Percentiles rank a stretch among this genome's conserved stretches.
These are phyloP conservation scores for Microcaecilia unicolor DNA, from an alignment of 2,797 vertebrate genomes.

Conservation along the genomic window DNA sequence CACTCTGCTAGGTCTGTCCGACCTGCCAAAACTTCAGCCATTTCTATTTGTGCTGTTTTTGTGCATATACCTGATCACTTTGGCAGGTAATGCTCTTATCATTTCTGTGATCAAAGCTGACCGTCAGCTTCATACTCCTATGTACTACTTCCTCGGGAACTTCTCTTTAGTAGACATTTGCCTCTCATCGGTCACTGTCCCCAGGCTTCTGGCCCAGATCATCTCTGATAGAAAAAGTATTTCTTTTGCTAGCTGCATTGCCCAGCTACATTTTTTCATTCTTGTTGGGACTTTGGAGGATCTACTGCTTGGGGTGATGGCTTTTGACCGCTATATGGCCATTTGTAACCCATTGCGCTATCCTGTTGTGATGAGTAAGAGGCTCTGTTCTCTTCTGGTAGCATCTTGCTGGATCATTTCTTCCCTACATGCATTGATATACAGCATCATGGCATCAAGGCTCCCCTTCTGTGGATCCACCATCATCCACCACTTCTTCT, in stretches of 20 bases:
- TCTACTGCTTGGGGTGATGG: conserved; percentile 1
- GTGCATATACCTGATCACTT: background rate
- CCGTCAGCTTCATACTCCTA: background rate
- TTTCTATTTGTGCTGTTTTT: background rate
- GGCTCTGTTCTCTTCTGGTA: background rate
- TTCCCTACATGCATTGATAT: background rate
- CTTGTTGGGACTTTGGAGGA: background rate
- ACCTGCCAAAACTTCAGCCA: background rate
- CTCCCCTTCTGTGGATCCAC: background rate
- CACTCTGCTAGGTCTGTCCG: background rate
- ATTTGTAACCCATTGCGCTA: conserved; percentile 2
- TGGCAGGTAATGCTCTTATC: background rate
- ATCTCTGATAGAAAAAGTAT: background rate
- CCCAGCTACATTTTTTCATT: background rate
- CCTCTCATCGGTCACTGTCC: background rate
- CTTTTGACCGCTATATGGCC: conserved; percentile 1
- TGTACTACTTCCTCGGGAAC: no score
- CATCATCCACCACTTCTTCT: background rate
- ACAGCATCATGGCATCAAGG: background rate
- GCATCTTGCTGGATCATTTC: background rate
- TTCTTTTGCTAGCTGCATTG: background rate
- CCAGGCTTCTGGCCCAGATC: background rate
- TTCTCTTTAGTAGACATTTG: conserved; percentile 1
- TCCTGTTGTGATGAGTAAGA: background rate
- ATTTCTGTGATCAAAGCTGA: background rate